Percentiles rank a stretch among this genome's conserved stretches.
These are phyloP conservation scores for Drosophila histrio DNA, from an alignment of 2,888 invertebrate genomes.

Conservation along the genomic window DNA sequence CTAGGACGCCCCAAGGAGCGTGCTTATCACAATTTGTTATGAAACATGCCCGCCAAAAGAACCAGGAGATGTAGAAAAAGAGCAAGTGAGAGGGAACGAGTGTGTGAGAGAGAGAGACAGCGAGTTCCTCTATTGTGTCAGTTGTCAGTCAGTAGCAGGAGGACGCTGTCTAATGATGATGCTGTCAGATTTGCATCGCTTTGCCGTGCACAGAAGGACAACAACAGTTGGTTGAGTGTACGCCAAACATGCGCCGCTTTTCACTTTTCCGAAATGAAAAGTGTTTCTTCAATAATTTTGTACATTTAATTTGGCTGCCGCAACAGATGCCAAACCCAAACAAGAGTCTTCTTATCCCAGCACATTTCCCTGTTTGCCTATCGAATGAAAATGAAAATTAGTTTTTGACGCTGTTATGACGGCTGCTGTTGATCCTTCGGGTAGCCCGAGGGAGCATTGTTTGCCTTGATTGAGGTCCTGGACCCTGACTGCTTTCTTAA, in stretches of 20 bases:
- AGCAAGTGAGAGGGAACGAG: neutral
- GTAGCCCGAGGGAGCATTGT: neutral
- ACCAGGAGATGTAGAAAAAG: neutral
- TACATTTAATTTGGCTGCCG: constrained; percentile 64
- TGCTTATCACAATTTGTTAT: constrained; percentile 68
- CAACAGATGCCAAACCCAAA: constrained; percentile 62
- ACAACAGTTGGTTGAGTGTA: constrained; percentile 53
- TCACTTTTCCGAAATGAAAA: constrained; percentile 77
- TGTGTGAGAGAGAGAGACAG: neutral
- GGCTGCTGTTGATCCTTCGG: constrained; percentile 43
- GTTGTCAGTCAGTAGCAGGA: constrained; percentile 72
- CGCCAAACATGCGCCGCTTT: constrained; percentile 42
- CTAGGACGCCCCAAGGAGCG: constrained; percentile 72
- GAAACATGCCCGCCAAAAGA: constrained; percentile 37
- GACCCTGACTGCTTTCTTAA: constrained; percentile 25
- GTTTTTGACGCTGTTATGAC: constrained; percentile 77
- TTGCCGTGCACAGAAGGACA: neutral
- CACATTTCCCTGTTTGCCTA: neutral
- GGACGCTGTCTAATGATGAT: constrained; percentile 63
- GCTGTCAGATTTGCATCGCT: constrained; percentile 74
- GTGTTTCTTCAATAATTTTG: constrained; percentile 65
- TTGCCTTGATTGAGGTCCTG: constrained; percentile 67
- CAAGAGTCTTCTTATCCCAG: constrained; percentile 12
- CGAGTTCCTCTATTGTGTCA: constrained; percentile 43
- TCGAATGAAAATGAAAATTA: constrained; percentile 61